Evolutionary conservation across 2,888 invertebrate genomes (phyloP).

Genomic region (Ornithoptera priamus): DNA sequence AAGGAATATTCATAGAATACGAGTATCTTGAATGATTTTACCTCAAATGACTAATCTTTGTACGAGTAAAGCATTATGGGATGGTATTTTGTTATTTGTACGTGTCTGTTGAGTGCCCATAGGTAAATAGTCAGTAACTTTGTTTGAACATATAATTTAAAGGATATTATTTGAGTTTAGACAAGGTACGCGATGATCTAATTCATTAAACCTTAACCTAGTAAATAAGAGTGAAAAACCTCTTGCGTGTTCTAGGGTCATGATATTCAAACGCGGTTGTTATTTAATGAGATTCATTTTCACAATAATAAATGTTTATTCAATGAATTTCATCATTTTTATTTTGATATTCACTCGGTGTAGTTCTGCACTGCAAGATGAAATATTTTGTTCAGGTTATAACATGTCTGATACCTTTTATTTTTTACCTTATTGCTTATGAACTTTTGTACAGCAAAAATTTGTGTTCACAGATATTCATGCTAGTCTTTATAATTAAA

Average conservation of each 20-base stretch:
- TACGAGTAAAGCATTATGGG: not conserved
- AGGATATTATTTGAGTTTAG: too few species aligned
- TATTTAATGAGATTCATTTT: conserved; percentile 26
- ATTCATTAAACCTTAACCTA: conserved; percentile 31
- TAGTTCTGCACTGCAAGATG: conserved; percentile 21
- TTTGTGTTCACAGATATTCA: conserved; percentile 37
- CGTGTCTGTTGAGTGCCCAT: not conserved
- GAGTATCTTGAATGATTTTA: not conserved
- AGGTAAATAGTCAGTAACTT: not conserved
- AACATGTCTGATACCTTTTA: not conserved
- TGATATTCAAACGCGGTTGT: conserved; percentile 11
- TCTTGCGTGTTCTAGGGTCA: conserved; percentile 36
- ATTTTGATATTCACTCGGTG: conserved; percentile 14
- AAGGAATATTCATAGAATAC: too few species aligned
- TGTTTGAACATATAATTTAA: not conserved
- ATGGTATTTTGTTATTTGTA: not conserved
- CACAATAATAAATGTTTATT: conserved; percentile 12
- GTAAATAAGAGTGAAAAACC: conserved; percentile 24
- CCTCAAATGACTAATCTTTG: not conserved
- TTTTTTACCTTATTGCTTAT: not conserved
- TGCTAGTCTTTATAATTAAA: conserved; percentile 37
- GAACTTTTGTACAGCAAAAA: not conserved
- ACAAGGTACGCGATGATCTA: conserved; percentile 8
- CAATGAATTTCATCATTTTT: conserved; percentile 16
- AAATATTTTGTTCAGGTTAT: conserved; percentile 23